A percentile compares a stretch with the other conserved stretches of the same genome.
phyloP scores from a whole-genome alignment of 92 coral and sea anemone species.

The Heteractis magnifica region DNA sequence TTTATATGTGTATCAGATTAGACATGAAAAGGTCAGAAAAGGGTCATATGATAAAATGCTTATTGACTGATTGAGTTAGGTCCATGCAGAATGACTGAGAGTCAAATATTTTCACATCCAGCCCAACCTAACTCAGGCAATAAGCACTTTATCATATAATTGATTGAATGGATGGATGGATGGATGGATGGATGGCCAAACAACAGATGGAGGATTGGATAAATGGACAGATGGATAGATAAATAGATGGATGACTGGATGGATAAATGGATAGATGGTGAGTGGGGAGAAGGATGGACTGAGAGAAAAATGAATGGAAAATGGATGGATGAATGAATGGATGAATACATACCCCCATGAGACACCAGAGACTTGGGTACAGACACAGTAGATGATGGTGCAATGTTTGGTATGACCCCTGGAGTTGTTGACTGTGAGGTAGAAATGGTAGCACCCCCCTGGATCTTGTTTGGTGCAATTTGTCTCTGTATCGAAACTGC shows the following conservation, averaged over 20 bases:
- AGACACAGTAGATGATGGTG: slow-evolving; percentile 59
- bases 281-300: background rate
- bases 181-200: background rate
- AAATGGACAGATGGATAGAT: background rate
- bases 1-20: no score
- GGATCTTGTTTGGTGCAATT: slow-evolving; percentile 70
- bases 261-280: background rate
- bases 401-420: slow-evolving; percentile 63
- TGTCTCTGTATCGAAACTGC: slow-evolving; percentile 65
- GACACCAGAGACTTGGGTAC: slow-evolving; percentile 44
- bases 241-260: background rate
- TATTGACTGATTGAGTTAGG: no score
- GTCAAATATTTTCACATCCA: no score
- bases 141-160: no score
- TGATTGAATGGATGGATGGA: background rate
- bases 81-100: no score
- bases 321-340: background rate
- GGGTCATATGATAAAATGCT: no score
- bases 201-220: no score
- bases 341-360: slow-evolving; percentile 29
- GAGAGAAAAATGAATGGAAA: background rate
- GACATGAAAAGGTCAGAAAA: no score
- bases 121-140: no score
- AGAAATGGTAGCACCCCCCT: slow-evolving; percentile 47
- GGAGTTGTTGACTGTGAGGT: slow-evolving; percentile 50